A percentile compares a stretch with the other conserved stretches of the same genome.
phyloP scores from a whole-genome alignment of 1,140 invertebrate genomes.

The Drosophila sturtevanti region DNA sequence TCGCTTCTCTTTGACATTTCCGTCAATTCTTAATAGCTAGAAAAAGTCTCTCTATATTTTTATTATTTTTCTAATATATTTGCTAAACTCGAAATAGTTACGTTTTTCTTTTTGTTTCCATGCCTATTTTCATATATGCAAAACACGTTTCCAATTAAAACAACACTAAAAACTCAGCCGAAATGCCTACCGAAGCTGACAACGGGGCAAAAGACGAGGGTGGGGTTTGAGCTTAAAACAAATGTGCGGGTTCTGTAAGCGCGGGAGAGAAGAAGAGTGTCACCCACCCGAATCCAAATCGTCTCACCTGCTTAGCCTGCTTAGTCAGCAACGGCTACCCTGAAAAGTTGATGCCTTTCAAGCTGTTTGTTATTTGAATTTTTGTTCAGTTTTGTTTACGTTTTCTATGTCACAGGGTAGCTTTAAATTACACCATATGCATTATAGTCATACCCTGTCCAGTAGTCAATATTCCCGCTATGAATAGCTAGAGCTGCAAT shows the following conservation, averaged over 20 bases:
- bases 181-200: slow-evolving; percentile 19
- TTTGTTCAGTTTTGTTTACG: slow-evolving; percentile 39
- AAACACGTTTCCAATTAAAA: slow-evolving; percentile 75
- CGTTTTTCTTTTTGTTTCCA: slow-evolving; percentile 18
- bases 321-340: slow-evolving; percentile 47
- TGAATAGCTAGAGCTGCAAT: slow-evolving; percentile 44
- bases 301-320: slow-evolving; percentile 16
- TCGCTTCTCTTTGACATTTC: slow-evolving; percentile 26
- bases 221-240: not conserved
- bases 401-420: slow-evolving; percentile 65
- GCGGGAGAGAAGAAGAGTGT: not conserved
- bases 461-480: slow-evolving; percentile 1
- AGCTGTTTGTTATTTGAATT: slow-evolving; percentile 39
- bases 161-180: slow-evolving; percentile 20
- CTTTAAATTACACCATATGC: slow-evolving; percentile 50
- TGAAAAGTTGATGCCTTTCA: slow-evolving; percentile 44
- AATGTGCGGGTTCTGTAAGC: slow-evolving; percentile 39
- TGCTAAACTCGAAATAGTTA: not conserved
- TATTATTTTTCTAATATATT: not conserved
- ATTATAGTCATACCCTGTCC: slow-evolving; percentile 34
- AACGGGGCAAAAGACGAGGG: not conserved
- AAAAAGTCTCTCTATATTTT: not conserved
- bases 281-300: slow-evolving; percentile 6
- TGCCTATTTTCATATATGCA: slow-evolving; percentile 58
- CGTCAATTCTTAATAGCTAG: slow-evolving; percentile 11